Evolutionary conservation across 2,113 vertebrate genomes (phyloP).

Genomic region (Hippocampus barbouri): DNA sequence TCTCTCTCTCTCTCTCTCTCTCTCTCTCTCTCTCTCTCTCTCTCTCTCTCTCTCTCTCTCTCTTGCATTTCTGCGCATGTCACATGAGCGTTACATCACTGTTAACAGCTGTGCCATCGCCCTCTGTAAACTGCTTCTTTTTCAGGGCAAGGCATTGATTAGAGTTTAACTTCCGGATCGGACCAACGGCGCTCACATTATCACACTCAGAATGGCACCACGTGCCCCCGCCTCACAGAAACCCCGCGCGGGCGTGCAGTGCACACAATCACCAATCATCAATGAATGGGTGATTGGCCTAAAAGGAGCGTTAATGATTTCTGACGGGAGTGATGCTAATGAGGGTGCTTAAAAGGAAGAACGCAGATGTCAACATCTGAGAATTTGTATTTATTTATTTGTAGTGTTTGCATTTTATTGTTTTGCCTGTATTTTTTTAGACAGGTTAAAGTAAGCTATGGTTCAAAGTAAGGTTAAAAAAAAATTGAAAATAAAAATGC

Average conservation of each 20-base stretch:
- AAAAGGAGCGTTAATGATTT: slow-evolving; percentile 56
- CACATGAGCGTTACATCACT: slow-evolving; percentile 11
- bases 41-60: background rate
- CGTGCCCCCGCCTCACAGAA: slow-evolving; percentile 8
- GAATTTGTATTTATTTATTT: slow-evolving; percentile 3
- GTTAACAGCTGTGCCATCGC: slow-evolving; percentile 21
- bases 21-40: background rate
- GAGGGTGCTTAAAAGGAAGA: slow-evolving; percentile 5
- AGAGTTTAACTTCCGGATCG: slow-evolving; percentile 47
- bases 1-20: too few relatives aligned
- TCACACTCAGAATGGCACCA: slow-evolving; percentile 32
- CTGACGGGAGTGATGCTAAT: slow-evolving; percentile 39
- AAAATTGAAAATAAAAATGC: background rate
- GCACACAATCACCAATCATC: slow-evolving; percentile 57
- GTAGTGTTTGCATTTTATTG: background rate
- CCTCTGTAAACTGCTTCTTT: slow-evolving; percentile 29
- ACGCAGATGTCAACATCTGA: slow-evolving; percentile 23
- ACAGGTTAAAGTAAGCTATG: background rate
- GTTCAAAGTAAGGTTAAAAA: background rate
- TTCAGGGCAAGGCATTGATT: slow-evolving; percentile 54
- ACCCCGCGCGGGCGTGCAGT: slow-evolving; percentile 9
- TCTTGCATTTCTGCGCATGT: background rate
- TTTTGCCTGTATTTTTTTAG: background rate
- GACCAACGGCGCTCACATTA: slow-evolving; percentile 23
- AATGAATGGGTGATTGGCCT: slow-evolving; percentile 57